phyloP scores from a whole-genome alignment of 2,888 invertebrate species.

The Drosophila greeni region DNA sequence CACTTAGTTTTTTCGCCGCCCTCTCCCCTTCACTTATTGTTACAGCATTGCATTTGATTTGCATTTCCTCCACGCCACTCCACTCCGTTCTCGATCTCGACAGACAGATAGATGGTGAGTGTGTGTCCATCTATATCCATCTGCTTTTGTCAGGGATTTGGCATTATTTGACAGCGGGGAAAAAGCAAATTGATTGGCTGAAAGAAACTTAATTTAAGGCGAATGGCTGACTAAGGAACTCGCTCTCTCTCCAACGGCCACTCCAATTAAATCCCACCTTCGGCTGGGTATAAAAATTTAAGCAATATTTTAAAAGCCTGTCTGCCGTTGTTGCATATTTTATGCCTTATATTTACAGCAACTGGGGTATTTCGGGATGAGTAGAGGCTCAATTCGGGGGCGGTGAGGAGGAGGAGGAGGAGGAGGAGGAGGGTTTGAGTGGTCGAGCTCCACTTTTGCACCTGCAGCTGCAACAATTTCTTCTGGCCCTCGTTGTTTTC shows the following conservation, averaged over 20 bases:
- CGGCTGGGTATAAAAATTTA: constrained; percentile 30
- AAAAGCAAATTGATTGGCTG: constrained; percentile 24
- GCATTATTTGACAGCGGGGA: constrained; percentile 24
- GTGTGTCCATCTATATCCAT: constrained; percentile 14
- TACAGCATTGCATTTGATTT: constrained; percentile 40
- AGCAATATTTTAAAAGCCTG: constrained; percentile 67
- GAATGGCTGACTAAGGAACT: neutral
- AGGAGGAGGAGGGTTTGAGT: constrained; percentile 10
- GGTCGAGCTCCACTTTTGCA: constrained; percentile 47
- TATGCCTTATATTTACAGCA: constrained; percentile 57
- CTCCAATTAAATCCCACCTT: constrained; percentile 50
- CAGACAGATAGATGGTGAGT: constrained; percentile 7
- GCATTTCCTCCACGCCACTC: constrained; percentile 30
- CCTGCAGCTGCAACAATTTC: constrained; percentile 66
- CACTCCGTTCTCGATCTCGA: neutral
- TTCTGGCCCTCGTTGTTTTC: constrained; percentile 19
- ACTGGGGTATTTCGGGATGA: constrained; percentile 16
- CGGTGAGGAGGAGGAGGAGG: too few relatives aligned
- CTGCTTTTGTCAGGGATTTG: constrained; percentile 32
- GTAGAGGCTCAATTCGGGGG: neutral
- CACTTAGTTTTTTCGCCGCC: constrained; percentile 32
- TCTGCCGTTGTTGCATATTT: constrained; percentile 56
- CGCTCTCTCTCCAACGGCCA: neutral
- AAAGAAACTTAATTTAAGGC: constrained; percentile 33
- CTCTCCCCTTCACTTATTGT: constrained; percentile 15